phyloP scores from a whole-genome alignment of 1,140 invertebrate genomes.

The Yoshiicerus persimilis region DNA sequence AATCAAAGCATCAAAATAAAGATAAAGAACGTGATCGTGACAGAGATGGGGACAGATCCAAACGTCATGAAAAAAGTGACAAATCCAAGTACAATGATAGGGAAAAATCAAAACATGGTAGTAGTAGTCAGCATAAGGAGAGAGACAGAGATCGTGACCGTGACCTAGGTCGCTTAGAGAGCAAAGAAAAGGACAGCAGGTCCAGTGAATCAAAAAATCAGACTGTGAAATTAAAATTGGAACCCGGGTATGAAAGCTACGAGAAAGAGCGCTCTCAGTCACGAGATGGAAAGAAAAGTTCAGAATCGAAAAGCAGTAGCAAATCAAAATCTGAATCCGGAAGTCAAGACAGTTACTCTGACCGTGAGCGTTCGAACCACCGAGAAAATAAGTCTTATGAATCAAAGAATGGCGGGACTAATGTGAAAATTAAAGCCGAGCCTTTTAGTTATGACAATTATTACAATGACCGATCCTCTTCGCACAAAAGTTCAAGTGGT shows the following conservation, averaged over 20 bases:
- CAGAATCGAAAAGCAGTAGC: neutral
- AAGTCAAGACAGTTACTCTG: neutral
- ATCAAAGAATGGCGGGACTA: neutral
- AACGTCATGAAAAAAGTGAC: constrained; percentile 38
- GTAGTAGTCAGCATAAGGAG: neutral
- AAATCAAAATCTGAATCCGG: neutral
- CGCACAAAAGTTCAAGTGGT: neutral
- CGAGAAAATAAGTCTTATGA: neutral
- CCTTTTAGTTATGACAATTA: neutral
- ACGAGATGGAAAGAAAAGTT: neutral
- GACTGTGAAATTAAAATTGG: neutral
- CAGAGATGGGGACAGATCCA: neutral
- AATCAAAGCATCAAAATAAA: neutral
- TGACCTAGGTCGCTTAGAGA: neutral
- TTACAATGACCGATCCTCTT: neutral
- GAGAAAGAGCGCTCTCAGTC: neutral
- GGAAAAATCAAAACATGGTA: neutral
- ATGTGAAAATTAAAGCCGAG: neutral
- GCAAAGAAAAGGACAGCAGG: neutral
- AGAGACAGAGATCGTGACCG: neutral
- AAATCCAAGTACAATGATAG: constrained; percentile 24
- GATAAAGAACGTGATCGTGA: neutral
- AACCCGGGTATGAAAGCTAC: neutral
- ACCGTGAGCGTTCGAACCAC: neutral
- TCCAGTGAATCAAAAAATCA: neutral